phyloP scores from a whole-genome alignment of 2,113 vertebrate species.

The Gasterosteus aculeatus region DNA sequence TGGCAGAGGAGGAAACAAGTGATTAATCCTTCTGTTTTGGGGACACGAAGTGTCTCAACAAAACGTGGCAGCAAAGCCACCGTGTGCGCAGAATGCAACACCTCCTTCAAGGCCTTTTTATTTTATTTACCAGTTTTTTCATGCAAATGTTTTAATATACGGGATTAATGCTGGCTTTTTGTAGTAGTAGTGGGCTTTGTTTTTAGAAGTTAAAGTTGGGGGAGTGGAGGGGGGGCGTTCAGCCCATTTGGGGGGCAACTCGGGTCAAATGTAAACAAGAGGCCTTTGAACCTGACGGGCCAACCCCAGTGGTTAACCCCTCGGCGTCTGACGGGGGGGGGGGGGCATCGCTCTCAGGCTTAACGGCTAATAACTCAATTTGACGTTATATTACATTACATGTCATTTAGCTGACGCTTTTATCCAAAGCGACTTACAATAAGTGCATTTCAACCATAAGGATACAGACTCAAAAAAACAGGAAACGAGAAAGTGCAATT shows the following conservation, averaged over 20 bases:
- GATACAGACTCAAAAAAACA: too few species aligned
- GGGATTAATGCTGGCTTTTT: constrained; percentile 61
- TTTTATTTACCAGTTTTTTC: constrained; percentile 8
- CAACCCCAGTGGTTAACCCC: constrained; percentile 73
- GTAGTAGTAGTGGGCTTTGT: constrained; percentile 52
- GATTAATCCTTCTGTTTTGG: constrained; percentile 68
- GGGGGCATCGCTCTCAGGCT: constrained; percentile 60
- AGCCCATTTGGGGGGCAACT: constrained; percentile 49
- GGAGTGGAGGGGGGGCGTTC: neutral
- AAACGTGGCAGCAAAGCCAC: too few species aligned
- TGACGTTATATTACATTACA: constrained; percentile 2
- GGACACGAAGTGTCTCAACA: too few species aligned
- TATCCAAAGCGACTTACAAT: too few species aligned
- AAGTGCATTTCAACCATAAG: too few species aligned
- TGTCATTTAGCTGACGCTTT: too few species aligned
- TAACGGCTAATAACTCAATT: constrained; percentile 79
- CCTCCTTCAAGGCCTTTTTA: neutral
- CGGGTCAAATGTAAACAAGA: constrained; percentile 76
- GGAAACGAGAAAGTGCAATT: too few species aligned
- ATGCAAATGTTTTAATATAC: constrained; percentile 49
- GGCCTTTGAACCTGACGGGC: constrained; percentile 77
- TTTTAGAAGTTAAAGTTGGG: constrained; percentile 64
- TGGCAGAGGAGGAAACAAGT: constrained; percentile 59
- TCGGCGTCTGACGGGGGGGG: constrained; percentile 70
- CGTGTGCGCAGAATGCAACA: constrained; percentile 23